phyloP scores from a whole-genome alignment of 2,888 invertebrate species.

The Caenorhabditis uteleia region DNA sequence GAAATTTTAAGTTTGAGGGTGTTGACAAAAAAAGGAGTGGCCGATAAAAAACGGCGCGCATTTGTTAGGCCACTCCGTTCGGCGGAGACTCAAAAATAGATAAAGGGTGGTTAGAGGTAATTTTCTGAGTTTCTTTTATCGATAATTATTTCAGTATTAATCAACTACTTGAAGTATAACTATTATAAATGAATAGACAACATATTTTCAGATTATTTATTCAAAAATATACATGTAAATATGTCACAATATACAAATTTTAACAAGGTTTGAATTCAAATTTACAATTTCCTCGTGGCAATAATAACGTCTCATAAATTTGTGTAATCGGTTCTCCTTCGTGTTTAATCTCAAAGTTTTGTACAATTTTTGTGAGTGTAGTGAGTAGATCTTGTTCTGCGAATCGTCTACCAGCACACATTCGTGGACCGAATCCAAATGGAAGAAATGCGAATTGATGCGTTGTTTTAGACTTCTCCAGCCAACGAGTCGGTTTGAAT shows the following conservation, averaged over 20 bases:
- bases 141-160: no score
- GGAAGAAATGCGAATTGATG: slow-evolving; percentile 74
- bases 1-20: no score
- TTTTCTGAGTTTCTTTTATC: no score
- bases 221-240: not conserved
- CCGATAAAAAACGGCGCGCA: not conserved
- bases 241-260: slow-evolving; percentile 10
- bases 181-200: not conserved
- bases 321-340: slow-evolving; percentile 70
- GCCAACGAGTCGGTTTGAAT: slow-evolving; percentile 80
- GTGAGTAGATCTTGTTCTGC: slow-evolving; percentile 75
- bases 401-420: slow-evolving; percentile 74
- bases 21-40: no score
- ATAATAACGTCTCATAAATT: slow-evolving; percentile 72
- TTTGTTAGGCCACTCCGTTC: not conserved
- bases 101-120: no score
- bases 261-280: slow-evolving; percentile 45
- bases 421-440: slow-evolving; percentile 74
- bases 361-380: slow-evolving; percentile 71
- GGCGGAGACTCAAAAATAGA: no score
- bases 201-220: not conserved
- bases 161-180: no score
- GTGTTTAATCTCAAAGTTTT: slow-evolving; percentile 72
- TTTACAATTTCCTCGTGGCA: slow-evolving; percentile 70
- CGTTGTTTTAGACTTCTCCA: slow-evolving; percentile 70